phyloP scores from a whole-genome alignment of 1,140 invertebrate species.

The Scaptomyza pallida region DNA sequence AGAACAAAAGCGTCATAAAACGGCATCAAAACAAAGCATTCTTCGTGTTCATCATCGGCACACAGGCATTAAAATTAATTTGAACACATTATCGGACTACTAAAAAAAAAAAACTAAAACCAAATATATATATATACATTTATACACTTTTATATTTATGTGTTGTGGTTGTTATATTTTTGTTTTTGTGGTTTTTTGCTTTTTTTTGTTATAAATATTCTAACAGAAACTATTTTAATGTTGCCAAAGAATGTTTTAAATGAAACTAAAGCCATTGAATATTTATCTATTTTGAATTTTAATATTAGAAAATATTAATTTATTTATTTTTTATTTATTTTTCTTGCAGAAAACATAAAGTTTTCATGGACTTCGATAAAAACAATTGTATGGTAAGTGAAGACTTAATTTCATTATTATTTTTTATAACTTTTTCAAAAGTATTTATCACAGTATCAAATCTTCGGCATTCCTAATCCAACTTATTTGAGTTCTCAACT shows the following conservation, averaged over 20 bases:
- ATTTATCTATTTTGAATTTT: too few species aligned
- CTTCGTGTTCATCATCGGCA: constrained; percentile 33
- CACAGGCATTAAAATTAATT: constrained; percentile 65
- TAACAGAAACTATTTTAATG: not conserved
- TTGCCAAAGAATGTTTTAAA: not conserved
- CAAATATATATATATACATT: constrained; percentile 5
- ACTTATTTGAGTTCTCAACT: constrained; percentile 25
- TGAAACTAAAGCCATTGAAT: not conserved
- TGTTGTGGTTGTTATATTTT: constrained; percentile 18
- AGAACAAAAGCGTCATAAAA: constrained; percentile 15
- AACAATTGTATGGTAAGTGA: not conserved
- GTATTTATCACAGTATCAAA: not conserved
- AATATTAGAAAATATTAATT: too few species aligned
- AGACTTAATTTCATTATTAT: not conserved
- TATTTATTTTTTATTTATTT: too few species aligned
- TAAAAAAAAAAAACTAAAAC: not conserved
- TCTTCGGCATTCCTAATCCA: not conserved
- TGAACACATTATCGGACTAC: constrained; percentile 57
- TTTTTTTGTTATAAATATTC: constrained; percentile 15
- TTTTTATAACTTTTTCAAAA: not conserved
- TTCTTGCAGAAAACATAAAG: not conserved
- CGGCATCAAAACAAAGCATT: constrained; percentile 23
- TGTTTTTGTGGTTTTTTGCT: constrained; percentile 28
- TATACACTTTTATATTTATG: constrained; percentile 41
- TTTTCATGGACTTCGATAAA: not conserved